Percentiles rank a stretch among this genome's conserved stretches.
These are phyloP conservation scores for Leptinotarsa peninsularis DNA, from an alignment of 2,888 invertebrate species.

Conservation along the genomic window DNA sequence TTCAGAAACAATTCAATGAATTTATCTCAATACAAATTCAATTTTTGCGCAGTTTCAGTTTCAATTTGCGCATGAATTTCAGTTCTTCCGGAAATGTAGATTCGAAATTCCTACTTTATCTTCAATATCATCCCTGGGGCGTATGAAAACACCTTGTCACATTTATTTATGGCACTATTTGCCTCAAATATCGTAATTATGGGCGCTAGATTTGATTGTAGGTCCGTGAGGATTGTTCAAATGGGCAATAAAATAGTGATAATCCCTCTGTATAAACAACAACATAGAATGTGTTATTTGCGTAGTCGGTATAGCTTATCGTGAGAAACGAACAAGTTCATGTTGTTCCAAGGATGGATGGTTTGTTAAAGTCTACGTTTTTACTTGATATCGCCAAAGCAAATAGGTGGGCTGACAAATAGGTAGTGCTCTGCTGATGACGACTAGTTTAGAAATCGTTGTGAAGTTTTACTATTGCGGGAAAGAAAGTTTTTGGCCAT, in stretches of 20 bases:
- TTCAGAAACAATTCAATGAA: too few relatives aligned
- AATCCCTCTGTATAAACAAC: slow-evolving; percentile 1
- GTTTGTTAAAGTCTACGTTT: slow-evolving; percentile 9
- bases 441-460: too few relatives aligned
- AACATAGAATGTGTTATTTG: slow-evolving; percentile 6
- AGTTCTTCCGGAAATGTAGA: neutral
- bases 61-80: neutral
- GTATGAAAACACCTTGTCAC: slow-evolving; percentile 19
- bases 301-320: neutral
- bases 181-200: slow-evolving; percentile 12
- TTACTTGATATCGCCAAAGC: slow-evolving; percentile 1
- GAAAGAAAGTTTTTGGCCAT: too few relatives aligned
- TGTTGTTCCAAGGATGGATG: slow-evolving; percentile 7
- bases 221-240: slow-evolving; percentile 7
- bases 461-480: too few relatives aligned
- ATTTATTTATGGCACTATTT: slow-evolving; percentile 12
- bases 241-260: slow-evolving; percentile 15
- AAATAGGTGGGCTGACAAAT: neutral
- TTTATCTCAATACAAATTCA: too few relatives aligned
- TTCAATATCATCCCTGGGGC: neutral
- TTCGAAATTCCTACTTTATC: neutral
- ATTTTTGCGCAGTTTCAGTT: too few relatives aligned
- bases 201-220: slow-evolving; percentile 17
- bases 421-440: too few relatives aligned
- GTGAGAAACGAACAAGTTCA: slow-evolving; percentile 12